phyloP scores from a whole-genome alignment of 2,888 invertebrate genomes.

The Amphipoea oculea region DNA sequence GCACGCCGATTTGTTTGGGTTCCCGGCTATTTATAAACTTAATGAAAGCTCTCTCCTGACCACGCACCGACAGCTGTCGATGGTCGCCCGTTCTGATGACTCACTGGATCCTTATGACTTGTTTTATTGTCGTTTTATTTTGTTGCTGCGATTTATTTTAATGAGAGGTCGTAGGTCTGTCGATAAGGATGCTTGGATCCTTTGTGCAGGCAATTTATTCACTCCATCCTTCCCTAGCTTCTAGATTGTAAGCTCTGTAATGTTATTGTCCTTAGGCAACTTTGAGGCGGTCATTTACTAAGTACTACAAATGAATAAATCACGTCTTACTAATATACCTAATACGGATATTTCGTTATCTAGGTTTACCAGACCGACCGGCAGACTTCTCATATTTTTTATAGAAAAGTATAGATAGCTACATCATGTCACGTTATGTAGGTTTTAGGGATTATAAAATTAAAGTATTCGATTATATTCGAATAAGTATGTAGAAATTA shows the following conservation, averaged over 20 bases:
- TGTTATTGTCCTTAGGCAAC: not conserved
- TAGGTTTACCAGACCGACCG: not conserved
- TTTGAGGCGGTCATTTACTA: not conserved
- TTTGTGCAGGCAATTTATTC: slow-evolving; percentile 21
- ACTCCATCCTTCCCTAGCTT: not conserved
- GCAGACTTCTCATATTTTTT: not conserved
- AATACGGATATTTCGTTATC: not conserved
- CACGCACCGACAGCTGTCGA: slow-evolving; percentile 46
- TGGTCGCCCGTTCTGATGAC: slow-evolving; percentile 16
- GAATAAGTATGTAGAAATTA: not conserved
- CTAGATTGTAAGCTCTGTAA: not conserved
- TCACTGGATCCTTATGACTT: slow-evolving; percentile 32
- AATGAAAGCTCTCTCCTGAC: slow-evolving; percentile 60
- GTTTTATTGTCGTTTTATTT: slow-evolving; percentile 37
- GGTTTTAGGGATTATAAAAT: not conserved
- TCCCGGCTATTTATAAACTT: slow-evolving; percentile 73
- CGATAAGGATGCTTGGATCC: slow-evolving; percentile 17
- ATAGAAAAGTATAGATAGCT: not conserved
- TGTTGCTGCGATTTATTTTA: slow-evolving; percentile 18
- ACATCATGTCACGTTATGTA: not conserved
- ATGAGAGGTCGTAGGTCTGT: slow-evolving; percentile 39
- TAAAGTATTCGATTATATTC: not conserved
- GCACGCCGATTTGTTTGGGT: slow-evolving; percentile 86
- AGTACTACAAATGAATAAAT: not conserved
- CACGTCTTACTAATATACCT: not conserved